A percentile compares a stretch with the other conserved stretches of the same genome.
Conservation (phyloP, 2,888 invertebrate species). For the Hypena proboscidalis region DNA sequence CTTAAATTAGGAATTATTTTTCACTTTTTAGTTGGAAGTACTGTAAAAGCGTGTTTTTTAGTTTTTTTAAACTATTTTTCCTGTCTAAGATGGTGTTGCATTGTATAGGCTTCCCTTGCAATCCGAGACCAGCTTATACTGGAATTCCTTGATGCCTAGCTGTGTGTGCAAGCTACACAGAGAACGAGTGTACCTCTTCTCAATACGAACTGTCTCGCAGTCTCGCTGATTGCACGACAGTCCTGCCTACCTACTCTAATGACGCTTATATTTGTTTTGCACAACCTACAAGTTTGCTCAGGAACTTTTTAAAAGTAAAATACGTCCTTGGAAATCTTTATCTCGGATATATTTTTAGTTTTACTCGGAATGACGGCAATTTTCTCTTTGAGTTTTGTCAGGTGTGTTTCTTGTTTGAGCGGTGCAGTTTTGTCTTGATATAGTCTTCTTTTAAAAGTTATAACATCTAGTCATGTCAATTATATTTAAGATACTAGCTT, state of each 20-base stretch:
- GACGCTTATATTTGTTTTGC: slow-evolving; percentile 64
- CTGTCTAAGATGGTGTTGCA: too few relatives aligned
- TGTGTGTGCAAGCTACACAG: too few relatives aligned
- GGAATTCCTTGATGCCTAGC: slow-evolving; percentile 22
- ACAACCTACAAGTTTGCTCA: slow-evolving; percentile 55
- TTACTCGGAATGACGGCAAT: slow-evolving; percentile 7
- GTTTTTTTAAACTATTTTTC: too few relatives aligned
- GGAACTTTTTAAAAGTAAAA: slow-evolving; percentile 38
- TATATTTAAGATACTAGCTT: too few relatives aligned
- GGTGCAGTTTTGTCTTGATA: too few relatives aligned
- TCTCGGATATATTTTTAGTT: slow-evolving; percentile 21
- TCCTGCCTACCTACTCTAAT: slow-evolving; percentile 53
- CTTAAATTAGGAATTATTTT: too few relatives aligned
- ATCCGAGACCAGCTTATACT: too few relatives aligned
- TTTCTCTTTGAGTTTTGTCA: background rate
- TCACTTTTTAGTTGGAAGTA: too few relatives aligned
- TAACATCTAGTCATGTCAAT: too few relatives aligned
- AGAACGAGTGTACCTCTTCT: slow-evolving; percentile 40
- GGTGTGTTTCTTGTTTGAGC: background rate
- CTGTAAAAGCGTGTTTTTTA: too few relatives aligned
- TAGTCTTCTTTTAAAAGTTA: too few relatives aligned
- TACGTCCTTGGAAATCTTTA: slow-evolving; percentile 28
- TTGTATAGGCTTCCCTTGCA: too few relatives aligned
- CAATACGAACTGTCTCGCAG: slow-evolving; percentile 62
- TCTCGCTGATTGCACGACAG: slow-evolving; percentile 70